A percentile compares a stretch with the other conserved stretches of the same genome.
These are phyloP conservation scores for Muschampia plurimacula DNA, from an alignment of 2,888 invertebrate species.

Conservation along the genomic window DNA sequence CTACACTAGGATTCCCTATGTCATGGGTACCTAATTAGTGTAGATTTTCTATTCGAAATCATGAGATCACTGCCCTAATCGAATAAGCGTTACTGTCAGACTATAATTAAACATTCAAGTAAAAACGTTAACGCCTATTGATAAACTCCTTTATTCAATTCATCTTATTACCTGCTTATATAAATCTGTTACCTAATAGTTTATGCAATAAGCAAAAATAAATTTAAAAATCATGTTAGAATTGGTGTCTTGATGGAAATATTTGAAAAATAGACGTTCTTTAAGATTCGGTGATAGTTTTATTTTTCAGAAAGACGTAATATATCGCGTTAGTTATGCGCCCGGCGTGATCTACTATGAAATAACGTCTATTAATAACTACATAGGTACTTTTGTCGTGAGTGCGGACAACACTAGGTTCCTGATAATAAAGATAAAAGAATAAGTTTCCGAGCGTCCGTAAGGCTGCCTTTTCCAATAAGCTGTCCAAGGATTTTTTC, in stretches of 20 bases:
- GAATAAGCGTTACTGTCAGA: too few species aligned
- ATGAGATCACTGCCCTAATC: too few species aligned
- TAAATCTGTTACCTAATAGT: neutral
- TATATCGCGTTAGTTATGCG: slow-evolving; percentile 29
- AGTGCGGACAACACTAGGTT: neutral
- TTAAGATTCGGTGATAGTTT: slow-evolving; percentile 39
- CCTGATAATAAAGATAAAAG: neutral
- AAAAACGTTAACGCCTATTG: too few species aligned
- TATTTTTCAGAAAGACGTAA: slow-evolving; percentile 37
- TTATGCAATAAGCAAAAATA: neutral
- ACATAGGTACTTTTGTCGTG: neutral
- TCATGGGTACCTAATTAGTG: too few species aligned
- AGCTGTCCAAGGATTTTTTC: too few species aligned
- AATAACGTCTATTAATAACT: slow-evolving; percentile 55
- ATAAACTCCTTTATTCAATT: neutral
- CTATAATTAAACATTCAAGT: too few species aligned
- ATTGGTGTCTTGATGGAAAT: neutral
- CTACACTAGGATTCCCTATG: too few species aligned
- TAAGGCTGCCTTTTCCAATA: too few species aligned
- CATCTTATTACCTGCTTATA: neutral
- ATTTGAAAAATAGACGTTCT: slow-evolving; percentile 19
- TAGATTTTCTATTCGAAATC: too few species aligned
- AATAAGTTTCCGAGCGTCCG: too few species aligned
- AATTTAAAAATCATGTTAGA: neutral
- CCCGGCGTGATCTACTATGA: slow-evolving; percentile 45